phyloP scores from a whole-genome alignment of 2,797 vertebrate genomes.

The Pantherophis vulpinus region DNA sequence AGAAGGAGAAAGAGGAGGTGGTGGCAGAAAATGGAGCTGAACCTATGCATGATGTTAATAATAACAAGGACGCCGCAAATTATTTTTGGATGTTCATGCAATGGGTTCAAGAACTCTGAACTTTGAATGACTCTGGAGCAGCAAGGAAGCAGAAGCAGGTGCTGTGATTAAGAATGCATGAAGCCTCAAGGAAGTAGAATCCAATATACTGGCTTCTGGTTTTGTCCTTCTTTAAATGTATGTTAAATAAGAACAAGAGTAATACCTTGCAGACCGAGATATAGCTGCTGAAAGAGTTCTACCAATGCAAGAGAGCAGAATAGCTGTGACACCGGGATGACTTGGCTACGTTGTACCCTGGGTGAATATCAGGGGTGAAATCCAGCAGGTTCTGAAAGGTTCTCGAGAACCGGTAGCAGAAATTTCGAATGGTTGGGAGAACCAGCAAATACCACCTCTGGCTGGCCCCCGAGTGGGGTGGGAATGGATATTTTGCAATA shows the following conservation, averaged over 20 bases:
- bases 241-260: background rate
- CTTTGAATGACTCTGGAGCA: slow-evolving; percentile 49
- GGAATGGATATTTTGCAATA: too few relatives aligned
- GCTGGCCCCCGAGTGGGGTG: too few relatives aligned
- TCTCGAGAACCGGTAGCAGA: too few relatives aligned
- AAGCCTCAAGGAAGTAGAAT: slow-evolving; percentile 4
- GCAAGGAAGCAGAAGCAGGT: slow-evolving; percentile 49
- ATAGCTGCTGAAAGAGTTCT: background rate
- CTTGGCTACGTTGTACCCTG: background rate
- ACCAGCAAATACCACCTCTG: too few relatives aligned
- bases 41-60: slow-evolving; percentile 41
- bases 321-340: background rate
- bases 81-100: slow-evolving; percentile 59
- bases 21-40: slow-evolving; percentile 30
- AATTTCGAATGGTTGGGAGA: too few relatives aligned
- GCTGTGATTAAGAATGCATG: slow-evolving; percentile 24
- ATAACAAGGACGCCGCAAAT: slow-evolving; percentile 17
- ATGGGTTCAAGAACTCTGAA: slow-evolving; percentile 58
- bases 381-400: too few relatives aligned
- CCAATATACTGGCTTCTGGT: background rate
- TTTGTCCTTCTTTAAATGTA: background rate
- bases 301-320: background rate
- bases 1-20: slow-evolving; percentile 21
- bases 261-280: background rate
- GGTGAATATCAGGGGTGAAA: background rate